These are phyloP conservation scores for Poecilia wingei DNA, from an alignment of 2,797 vertebrate genomes.

Conservation along the genomic window DNA sequence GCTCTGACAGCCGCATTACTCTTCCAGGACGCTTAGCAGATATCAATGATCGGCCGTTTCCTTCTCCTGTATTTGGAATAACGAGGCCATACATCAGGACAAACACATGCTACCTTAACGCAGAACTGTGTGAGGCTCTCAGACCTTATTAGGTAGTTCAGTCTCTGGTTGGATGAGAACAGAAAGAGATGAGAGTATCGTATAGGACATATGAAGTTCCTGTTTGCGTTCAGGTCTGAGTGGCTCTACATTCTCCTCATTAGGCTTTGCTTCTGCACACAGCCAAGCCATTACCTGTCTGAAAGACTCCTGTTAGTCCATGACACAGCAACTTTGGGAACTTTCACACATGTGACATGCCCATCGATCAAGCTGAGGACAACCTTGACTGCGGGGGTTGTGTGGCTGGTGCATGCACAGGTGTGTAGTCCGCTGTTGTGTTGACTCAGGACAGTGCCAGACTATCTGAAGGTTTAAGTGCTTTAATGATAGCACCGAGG, in stretches of 20 bases:
- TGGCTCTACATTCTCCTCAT: slow-evolving; percentile 35
- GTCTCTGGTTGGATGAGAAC: slow-evolving; percentile 24
- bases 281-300: slow-evolving; percentile 31
- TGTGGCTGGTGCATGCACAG: slow-evolving; percentile 27
- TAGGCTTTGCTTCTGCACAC: slow-evolving; percentile 40
- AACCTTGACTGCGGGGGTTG: slow-evolving; percentile 38
- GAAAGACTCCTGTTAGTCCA: slow-evolving; percentile 43
- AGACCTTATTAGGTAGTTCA: slow-evolving; percentile 57
- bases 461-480: slow-evolving; percentile 38
- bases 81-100: slow-evolving; percentile 67
- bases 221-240: slow-evolving; percentile 44
- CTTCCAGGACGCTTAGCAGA: slow-evolving; percentile 64
- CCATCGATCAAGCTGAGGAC: slow-evolving; percentile 54
- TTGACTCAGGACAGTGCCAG: slow-evolving; percentile 26
- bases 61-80: slow-evolving; percentile 67
- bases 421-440: slow-evolving; percentile 36
- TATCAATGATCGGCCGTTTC: slow-evolving; percentile 70
- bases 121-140: slow-evolving; percentile 33
- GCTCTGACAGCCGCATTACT: slow-evolving; percentile 57
- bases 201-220: slow-evolving; percentile 33
- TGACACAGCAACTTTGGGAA: slow-evolving; percentile 63
- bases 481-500: slow-evolving; percentile 52
- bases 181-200: slow-evolving; percentile 40
- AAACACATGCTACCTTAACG: slow-evolving; percentile 39
- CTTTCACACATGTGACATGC: slow-evolving; percentile 43